These are phyloP conservation scores for Aphodius granarius DNA, from an alignment of 2,888 invertebrate species.

Conservation along the genomic window DNA sequence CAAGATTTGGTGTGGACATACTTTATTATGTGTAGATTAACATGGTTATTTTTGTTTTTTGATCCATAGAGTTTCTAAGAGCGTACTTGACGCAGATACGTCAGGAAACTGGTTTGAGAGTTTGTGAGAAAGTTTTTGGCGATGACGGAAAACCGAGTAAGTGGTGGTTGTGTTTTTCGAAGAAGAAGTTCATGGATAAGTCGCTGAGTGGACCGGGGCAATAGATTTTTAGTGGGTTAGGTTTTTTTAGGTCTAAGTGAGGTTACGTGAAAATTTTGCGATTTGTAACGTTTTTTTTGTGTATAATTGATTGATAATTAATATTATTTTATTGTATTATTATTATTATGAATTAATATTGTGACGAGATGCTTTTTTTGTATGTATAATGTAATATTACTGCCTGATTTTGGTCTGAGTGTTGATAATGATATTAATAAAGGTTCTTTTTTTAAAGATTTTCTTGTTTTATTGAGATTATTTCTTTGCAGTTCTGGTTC, in stretches of 20 bases:
- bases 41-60: slow-evolving; percentile 7
- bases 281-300: not conserved
- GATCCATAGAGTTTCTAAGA: slow-evolving; percentile 78
- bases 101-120: slow-evolving; percentile 90
- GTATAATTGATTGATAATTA: not conserved
- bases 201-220: slow-evolving; percentile 89
- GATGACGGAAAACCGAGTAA: slow-evolving; percentile 96
- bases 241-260: not conserved
- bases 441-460: not conserved
- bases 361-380: not conserved
- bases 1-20: not conserved
- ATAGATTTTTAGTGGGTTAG: slow-evolving; percentile 49
- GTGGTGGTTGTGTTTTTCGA: slow-evolving; percentile 99
- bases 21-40: not conserved
- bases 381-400: not conserved
- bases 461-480: not conserved
- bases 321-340: not conserved
- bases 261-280: not conserved
- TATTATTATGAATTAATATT: not conserved
- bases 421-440: not conserved
- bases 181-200: slow-evolving; percentile 99
- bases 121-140: slow-evolving; percentile 90
- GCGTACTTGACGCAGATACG: slow-evolving; percentile 92
- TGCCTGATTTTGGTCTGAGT: not conserved
- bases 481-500: too few relatives aligned